Conservation (phyloP, 2,113 vertebrate species). For the Motacilla alba region DNA sequence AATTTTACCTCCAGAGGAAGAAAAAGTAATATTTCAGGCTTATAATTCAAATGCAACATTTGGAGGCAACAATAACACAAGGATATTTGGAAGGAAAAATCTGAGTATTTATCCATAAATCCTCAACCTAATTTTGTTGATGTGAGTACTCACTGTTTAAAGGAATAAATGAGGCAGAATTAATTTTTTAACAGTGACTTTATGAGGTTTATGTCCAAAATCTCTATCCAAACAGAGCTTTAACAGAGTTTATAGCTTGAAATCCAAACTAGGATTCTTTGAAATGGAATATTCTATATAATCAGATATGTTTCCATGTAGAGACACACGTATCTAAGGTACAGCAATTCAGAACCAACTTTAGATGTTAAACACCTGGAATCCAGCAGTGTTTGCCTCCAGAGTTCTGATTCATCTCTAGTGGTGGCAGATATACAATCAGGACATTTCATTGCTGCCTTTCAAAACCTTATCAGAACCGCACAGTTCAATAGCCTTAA, state of each 20-base stretch:
- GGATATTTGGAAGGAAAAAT: background rate
- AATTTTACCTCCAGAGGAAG: background rate
- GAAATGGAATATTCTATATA: background rate
- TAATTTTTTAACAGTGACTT: background rate
- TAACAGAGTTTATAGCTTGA: background rate
- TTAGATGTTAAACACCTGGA: background rate
- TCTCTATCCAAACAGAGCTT: background rate
- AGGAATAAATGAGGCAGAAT: background rate
- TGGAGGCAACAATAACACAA: background rate
- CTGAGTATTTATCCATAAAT: background rate
- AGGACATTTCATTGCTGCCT: background rate
- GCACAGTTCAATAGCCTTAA: constrained; percentile 15
- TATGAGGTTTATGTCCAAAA: background rate
- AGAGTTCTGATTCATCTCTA: background rate
- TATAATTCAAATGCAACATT: background rate
- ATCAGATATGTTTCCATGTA: background rate
- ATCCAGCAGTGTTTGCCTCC: background rate
- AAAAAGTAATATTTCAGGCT: background rate
- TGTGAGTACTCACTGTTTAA: background rate
- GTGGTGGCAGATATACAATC: background rate
- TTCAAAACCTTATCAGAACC: constrained; percentile 36
- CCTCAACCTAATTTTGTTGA: background rate
- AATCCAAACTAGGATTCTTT: background rate
- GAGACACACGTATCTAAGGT: background rate
- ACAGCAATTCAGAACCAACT: background rate